Conservation (phyloP, 30 jellyfish, hydroid and myxozoan genomes). For the Catostylus mosaicus region DNA sequence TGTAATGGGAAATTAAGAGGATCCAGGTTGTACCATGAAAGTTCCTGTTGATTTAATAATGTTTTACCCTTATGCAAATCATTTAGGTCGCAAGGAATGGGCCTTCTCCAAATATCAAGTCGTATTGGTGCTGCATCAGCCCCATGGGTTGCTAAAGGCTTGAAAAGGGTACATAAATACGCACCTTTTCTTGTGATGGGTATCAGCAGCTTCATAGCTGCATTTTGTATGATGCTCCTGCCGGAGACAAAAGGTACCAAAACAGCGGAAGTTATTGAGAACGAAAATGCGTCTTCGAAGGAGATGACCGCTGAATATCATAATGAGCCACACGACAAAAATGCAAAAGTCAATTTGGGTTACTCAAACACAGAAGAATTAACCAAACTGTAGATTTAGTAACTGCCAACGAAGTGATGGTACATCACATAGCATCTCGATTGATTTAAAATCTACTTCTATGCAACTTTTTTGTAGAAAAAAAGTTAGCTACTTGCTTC, state of each 20-base stretch:
- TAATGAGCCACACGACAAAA: neutral
- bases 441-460: too few relatives aligned
- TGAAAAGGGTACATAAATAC: conserved; percentile 45
- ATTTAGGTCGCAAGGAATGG: conserved; percentile 77
- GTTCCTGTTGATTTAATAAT: too few relatives aligned
- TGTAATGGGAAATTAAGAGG: too few relatives aligned
- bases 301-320: conserved; percentile 14
- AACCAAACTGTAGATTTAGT: neutral
- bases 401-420: too few relatives aligned
- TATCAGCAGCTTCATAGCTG: conserved; percentile 43
- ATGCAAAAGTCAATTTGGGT: conserved; percentile 30
- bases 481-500: too few relatives aligned
- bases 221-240: conserved; percentile 14
- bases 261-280: conserved; percentile 59
- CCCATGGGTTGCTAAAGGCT: conserved; percentile 87
- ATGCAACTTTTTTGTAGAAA: too few relatives aligned
- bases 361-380: neutral
- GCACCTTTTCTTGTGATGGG: conserved; percentile 88
- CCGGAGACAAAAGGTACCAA: conserved; percentile 86
- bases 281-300: neutral
- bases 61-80: too few relatives aligned
- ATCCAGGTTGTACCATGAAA: too few relatives aligned
- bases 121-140: conserved; percentile 87
- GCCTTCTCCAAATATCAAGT: conserved; percentile 74
- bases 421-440: too few relatives aligned